Evolutionary conservation across 2,113 vertebrate species (phyloP).

Genomic region (rat (Rattus norvegicus)): DNA sequence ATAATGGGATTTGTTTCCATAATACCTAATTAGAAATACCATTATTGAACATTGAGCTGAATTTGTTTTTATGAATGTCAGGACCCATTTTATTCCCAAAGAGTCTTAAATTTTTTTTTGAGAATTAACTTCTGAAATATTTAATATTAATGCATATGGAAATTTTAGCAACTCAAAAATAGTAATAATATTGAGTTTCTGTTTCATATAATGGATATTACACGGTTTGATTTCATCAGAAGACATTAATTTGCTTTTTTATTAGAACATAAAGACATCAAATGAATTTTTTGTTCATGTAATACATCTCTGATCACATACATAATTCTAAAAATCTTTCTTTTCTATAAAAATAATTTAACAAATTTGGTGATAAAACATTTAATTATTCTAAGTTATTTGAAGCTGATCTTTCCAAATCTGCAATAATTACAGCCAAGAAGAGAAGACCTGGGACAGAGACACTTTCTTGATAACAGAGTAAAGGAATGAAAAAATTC

Average conservation of each 20-base stretch:
- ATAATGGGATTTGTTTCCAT: slow-evolving; percentile 4
- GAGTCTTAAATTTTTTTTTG: background rate
- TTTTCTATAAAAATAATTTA: background rate
- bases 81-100: background rate
- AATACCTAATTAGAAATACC: background rate
- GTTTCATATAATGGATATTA: background rate
- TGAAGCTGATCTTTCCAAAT: background rate
- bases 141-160: background rate
- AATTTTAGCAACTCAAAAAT: slow-evolving; percentile 16
- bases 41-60: slow-evolving; percentile 24
- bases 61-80: slow-evolving; percentile 34
- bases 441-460: background rate
- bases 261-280: background rate
- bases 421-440: background rate
- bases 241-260: background rate
- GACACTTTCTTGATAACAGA: background rate
- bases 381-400: background rate
- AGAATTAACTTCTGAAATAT: slow-evolving; percentile 48
- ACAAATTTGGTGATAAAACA: slow-evolving; percentile 17
- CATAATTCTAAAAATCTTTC: background rate
- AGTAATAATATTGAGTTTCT: background rate
- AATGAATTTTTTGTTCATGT: background rate
- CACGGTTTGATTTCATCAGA: background rate
- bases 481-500: background rate
- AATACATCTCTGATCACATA: background rate